These are phyloP conservation scores for Eulemur macaco DNA, from an alignment of 2,113 vertebrate species.

Conservation along the genomic window DNA sequence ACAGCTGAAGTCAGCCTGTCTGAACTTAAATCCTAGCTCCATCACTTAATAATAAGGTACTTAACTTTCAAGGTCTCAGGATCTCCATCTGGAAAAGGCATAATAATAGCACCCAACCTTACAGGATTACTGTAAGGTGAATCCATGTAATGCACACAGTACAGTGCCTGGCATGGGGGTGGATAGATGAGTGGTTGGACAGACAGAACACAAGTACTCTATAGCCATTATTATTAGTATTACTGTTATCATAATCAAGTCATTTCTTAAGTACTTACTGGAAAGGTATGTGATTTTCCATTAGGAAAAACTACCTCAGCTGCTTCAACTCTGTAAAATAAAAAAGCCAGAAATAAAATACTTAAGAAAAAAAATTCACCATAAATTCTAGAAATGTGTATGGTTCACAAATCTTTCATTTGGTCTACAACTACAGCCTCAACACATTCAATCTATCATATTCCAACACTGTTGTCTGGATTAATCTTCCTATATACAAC, in stretches of 20 bases:
- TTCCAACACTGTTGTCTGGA: neutral
- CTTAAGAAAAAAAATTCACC: neutral
- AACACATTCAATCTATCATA: neutral
- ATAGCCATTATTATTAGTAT: neutral
- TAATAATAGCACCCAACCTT: neutral
- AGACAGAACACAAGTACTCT: neutral
- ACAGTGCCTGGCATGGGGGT: too few species aligned
- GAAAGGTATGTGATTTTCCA: constrained; percentile 90
- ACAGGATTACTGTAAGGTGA: neutral
- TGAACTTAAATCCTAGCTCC: neutral
- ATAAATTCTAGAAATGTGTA: neutral
- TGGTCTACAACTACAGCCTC: neutral
- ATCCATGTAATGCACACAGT: neutral
- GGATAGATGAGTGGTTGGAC: neutral
- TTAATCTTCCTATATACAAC: neutral
- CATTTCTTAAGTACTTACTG: constrained; percentile 81
- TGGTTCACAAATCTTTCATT: neutral
- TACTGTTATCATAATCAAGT: neutral
- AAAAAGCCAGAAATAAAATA: constrained; percentile 21
- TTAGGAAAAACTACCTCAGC: constrained; percentile 93
- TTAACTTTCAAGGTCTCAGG: neutral
- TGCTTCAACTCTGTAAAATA: constrained; percentile 90
- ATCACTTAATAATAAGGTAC: neutral
- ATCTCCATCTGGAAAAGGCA: neutral
- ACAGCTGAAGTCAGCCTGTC: neutral